Conservation (phyloP, 1,140 invertebrate genomes). For the Trichoplusia ni region DNA sequence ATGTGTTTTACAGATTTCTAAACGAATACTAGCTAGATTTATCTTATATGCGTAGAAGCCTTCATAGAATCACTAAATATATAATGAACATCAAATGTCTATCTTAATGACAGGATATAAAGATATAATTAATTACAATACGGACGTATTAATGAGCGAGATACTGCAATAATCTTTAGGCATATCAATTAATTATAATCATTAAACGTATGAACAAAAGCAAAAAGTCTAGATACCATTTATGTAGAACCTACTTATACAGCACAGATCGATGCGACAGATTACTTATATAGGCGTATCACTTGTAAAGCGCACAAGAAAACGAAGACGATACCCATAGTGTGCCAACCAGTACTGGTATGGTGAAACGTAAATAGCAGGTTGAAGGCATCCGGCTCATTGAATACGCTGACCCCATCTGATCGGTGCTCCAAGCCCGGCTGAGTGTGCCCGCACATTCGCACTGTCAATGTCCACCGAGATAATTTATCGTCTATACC, state of each 20-base stretch:
- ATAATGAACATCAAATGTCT: too few relatives aligned
- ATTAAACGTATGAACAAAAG: not conserved
- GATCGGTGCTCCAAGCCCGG: conserved; percentile 67
- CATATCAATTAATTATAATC: conserved; percentile 9
- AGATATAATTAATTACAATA: not conserved
- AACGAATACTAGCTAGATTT: too few relatives aligned
- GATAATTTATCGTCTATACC: conserved; percentile 37
- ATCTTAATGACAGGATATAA: not conserved
- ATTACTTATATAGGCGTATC: conserved; percentile 47
- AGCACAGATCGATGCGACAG: conserved; percentile 17
- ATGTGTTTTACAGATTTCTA: too few relatives aligned
- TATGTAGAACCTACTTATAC: conserved; percentile 15
- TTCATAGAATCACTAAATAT: too few relatives aligned
- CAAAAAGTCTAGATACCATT: conserved; percentile 15
- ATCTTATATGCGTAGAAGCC: too few relatives aligned
- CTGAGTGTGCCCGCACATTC: conserved; percentile 60
- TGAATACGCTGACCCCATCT: conserved; percentile 80
- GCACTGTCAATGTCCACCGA: conserved; percentile 60
- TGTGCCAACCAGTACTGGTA: conserved; percentile 74
- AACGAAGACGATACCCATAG: conserved; percentile 69
- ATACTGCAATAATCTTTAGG: not conserved
- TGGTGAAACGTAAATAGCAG: conserved; percentile 79
- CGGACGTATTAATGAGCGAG: not conserved
- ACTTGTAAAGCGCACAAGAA: conserved; percentile 56
- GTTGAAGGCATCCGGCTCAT: conserved; percentile 78